phyloP scores from a whole-genome alignment of 2,113 vertebrate species.

The Ceuthmochares aereus region DNA sequence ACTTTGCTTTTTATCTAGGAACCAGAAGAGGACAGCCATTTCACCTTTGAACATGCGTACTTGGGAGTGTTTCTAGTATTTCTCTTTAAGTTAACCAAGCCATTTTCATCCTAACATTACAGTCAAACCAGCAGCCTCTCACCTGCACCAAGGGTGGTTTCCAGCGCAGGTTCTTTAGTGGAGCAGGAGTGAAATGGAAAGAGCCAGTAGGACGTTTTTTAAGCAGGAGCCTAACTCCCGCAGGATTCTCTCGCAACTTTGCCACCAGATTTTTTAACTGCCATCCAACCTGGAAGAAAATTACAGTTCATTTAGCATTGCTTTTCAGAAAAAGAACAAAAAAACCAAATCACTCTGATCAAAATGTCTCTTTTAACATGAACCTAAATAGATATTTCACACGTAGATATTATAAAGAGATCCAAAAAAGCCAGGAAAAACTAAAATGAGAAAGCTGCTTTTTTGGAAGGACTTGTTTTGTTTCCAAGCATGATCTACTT shows the following conservation, averaged over 20 bases:
- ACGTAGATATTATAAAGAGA: background rate
- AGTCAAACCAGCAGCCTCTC: background rate
- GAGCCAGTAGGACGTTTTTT: constrained; percentile 90
- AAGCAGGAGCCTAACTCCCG: constrained; percentile 83
- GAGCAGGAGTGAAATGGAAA: constrained; percentile 86
- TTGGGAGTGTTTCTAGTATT: background rate
- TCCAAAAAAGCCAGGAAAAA: background rate
- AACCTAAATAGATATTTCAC: background rate
- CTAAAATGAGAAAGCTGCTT: background rate
- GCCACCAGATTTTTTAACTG: constrained; percentile 93
- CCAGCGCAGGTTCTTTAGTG: constrained; percentile 94
- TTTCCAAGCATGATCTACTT: background rate
- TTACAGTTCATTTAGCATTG: background rate
- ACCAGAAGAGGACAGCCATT: background rate
- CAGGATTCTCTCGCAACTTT: constrained; percentile 87
- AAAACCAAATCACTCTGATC: background rate
- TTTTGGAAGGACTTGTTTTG: background rate
- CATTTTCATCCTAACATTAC: background rate
- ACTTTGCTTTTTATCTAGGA: background rate
- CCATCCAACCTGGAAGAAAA: constrained; percentile 90
- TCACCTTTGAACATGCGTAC: background rate
- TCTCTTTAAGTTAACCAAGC: background rate
- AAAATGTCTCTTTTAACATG: background rate
- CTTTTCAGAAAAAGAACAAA: background rate
- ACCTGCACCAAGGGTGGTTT: constrained; percentile 93